Conservation (phyloP, 2,113 vertebrate genomes). For the Elgaria multicarinata region DNA sequence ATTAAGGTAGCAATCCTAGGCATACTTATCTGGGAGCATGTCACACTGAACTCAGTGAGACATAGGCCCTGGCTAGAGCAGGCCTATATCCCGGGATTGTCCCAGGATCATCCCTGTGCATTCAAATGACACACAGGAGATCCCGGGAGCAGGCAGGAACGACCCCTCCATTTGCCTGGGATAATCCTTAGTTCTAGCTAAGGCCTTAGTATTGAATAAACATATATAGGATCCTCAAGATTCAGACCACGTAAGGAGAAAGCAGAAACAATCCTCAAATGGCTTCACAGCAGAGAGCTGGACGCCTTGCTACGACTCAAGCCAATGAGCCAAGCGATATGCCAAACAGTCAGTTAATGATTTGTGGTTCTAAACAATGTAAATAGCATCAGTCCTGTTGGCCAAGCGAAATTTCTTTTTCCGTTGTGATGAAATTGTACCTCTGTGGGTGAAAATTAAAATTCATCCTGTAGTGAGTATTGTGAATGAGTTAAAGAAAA, state of each 20-base stretch:
- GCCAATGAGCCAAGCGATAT: constrained; percentile 49
- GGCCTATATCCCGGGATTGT: too few relatives aligned
- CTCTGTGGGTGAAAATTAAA: constrained; percentile 42
- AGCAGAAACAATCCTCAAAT: constrained; percentile 48
- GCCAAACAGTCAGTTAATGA: constrained; percentile 50
- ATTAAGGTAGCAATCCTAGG: constrained; percentile 22
- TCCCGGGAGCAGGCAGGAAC: too few relatives aligned
- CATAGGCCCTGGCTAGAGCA: too few relatives aligned
- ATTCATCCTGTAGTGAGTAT: constrained; percentile 62
- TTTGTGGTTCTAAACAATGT: constrained; percentile 64
- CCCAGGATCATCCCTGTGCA: too few relatives aligned
- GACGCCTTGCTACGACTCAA: constrained; percentile 61
- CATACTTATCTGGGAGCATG: constrained; percentile 24
- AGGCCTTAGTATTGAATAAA: background rate
- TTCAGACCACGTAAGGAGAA: constrained; percentile 12
- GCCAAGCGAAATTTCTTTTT: constrained; percentile 43
- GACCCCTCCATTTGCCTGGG: too few relatives aligned
- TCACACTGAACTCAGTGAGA: background rate
- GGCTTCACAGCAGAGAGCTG: constrained; percentile 58
- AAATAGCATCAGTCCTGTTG: constrained; percentile 57
- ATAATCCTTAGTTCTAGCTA: too few relatives aligned
- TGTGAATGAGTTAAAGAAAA: constrained; percentile 66
- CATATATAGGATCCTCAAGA: constrained; percentile 30
- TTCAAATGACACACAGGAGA: too few relatives aligned
- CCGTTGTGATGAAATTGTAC: background rate